A percentile compares a stretch with the other conserved stretches of the same genome.
phyloP scores from a whole-genome alignment of 2,113 vertebrate species.

The Melanerpes aurifrons region DNA sequence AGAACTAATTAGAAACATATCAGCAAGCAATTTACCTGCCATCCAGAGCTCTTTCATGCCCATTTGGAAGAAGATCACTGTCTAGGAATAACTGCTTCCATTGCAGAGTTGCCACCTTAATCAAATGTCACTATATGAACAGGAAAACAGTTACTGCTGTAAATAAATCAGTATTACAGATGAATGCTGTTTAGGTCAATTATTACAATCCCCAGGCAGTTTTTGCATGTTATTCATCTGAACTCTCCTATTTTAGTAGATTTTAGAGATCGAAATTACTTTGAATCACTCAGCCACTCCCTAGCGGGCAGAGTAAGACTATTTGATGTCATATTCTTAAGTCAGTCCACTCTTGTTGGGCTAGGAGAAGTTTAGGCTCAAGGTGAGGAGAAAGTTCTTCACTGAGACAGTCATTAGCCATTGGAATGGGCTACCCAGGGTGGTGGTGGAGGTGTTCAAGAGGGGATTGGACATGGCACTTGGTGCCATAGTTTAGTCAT shows the following conservation, averaged over 20 bases:
- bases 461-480: no score
- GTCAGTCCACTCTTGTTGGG: background rate
- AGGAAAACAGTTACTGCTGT: background rate
- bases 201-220: background rate
- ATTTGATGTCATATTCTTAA: background rate
- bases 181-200: background rate
- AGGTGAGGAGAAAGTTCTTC: no score
- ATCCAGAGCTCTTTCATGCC: background rate
- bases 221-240: background rate
- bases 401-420: no score
- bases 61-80: background rate
- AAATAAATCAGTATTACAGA: background rate
- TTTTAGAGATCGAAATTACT: background rate
- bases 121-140: background rate
- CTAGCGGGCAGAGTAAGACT: background rate
- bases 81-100: background rate
- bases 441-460: no score
- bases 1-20: background rate
- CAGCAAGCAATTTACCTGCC: background rate
- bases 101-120: background rate
- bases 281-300: background rate
- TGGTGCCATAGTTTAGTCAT: no score
- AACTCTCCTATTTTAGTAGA: background rate
- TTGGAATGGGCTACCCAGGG: no score
- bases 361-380: no score